Conservation (phyloP, 2,113 vertebrate species). For the Gasterosteus nipponicus region DNA sequence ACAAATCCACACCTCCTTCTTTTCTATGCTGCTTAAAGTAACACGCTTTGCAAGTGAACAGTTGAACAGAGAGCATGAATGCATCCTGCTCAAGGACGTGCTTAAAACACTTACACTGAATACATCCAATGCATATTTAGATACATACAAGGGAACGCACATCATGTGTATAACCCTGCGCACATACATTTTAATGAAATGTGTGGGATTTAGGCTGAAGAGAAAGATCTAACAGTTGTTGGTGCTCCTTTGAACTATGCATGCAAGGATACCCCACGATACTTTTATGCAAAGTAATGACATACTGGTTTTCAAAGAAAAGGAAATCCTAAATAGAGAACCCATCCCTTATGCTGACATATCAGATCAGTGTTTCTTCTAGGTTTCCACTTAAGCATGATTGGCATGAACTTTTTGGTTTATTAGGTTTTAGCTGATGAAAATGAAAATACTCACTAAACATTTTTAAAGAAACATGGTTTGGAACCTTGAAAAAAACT, state of each 20-base stretch:
- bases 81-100: neutral
- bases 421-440: neutral
- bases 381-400: neutral
- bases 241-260: constrained; percentile 38
- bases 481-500: neutral
- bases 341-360: neutral
- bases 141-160: constrained; percentile 34
- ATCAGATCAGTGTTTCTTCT: neutral
- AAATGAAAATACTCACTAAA: neutral
- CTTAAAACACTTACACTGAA: constrained; percentile 4
- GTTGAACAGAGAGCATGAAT: neutral
- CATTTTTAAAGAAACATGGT: neutral
- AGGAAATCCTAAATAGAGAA: neutral
- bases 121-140: constrained; percentile 23
- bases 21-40: constrained; percentile 3
- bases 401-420: neutral
- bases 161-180: constrained; percentile 25
- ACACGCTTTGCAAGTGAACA: neutral
- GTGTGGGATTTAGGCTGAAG: neutral
- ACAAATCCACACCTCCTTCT: neutral
- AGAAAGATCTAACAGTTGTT: constrained; percentile 39
- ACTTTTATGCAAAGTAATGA: constrained; percentile 14
- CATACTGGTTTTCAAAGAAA: neutral
- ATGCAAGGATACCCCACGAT: constrained; percentile 10
- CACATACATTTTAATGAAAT: constrained; percentile 45